Conservation (phyloP, 2,797 vertebrate genomes). For the Leuciscus waleckii region DNA sequence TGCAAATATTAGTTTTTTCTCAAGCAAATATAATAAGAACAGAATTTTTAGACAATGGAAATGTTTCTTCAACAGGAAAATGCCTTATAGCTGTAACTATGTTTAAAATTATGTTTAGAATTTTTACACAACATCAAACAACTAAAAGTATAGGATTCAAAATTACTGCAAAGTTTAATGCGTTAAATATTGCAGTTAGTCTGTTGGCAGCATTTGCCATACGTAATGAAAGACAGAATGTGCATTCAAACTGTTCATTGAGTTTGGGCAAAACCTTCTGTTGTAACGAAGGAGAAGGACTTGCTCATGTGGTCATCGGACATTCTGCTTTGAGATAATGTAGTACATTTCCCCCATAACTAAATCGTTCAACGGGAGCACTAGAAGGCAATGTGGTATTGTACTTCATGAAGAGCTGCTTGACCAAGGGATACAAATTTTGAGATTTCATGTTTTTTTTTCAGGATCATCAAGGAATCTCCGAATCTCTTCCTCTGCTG, state of each 20-base stretch:
- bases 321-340: constrained; percentile 13
- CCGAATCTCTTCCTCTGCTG: constrained; percentile 4
- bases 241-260: too few species aligned
- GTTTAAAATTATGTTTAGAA: too few species aligned
- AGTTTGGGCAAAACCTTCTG: background rate
- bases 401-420: constrained; percentile 22
- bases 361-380: constrained; percentile 40
- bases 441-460: background rate
- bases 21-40: too few species aligned
- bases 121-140: too few species aligned
- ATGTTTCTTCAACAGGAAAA: too few species aligned
- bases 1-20: too few species aligned
- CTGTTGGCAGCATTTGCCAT: background rate
- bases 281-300: too few species aligned
- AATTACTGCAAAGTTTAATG: background rate
- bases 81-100: too few species aligned
- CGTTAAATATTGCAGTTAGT: background rate
- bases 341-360: constrained; percentile 33
- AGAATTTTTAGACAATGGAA: too few species aligned
- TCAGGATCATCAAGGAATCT: constrained; percentile 27
- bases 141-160: background rate
- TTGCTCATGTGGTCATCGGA: constrained; percentile 23
- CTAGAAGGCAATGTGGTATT: constrained; percentile 50
- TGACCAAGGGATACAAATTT: constrained; percentile 26
- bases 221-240: background rate